Evolutionary conservation across 2,797 vertebrate species (phyloP).

Genomic region (Pangasius djambal): DNA sequence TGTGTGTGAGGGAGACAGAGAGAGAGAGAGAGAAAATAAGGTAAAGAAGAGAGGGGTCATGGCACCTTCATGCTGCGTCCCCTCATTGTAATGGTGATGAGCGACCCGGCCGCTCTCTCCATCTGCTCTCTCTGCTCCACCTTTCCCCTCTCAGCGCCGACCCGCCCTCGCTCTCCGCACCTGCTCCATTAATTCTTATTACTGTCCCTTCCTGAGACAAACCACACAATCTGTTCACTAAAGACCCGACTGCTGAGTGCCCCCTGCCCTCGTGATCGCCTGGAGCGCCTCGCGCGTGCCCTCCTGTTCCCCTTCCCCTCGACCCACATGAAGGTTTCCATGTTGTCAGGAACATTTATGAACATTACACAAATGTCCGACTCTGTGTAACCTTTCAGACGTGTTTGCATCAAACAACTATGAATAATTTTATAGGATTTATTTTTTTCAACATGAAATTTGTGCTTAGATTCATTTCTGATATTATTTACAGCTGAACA

Average conservation of each 20-base stretch:
- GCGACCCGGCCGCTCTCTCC: slow-evolving; percentile 43
- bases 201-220: slow-evolving; percentile 29
- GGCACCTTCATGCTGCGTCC: slow-evolving; percentile 32
- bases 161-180: slow-evolving; percentile 16
- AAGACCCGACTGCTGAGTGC: background rate
- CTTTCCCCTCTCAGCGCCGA: slow-evolving; percentile 29
- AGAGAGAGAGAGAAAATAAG: background rate
- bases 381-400: background rate
- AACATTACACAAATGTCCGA: background rate
- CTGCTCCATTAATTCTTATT: slow-evolving; percentile 34
- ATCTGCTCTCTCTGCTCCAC: slow-evolving; percentile 48
- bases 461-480: background rate
- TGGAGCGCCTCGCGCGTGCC: background rate
- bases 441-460: background rate
- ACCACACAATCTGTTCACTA: slow-evolving; percentile 39
- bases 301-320: slow-evolving; percentile 10
- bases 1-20: background rate
- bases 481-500: background rate
- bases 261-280: background rate
- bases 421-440: background rate
- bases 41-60: slow-evolving; percentile 37
- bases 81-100: slow-evolving; percentile 46
- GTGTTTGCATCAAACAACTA: background rate
- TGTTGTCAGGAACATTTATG: background rate
- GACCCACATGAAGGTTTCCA: background rate